A percentile compares a stretch with the other conserved stretches of the same genome.
Conservation (phyloP, 1,140 invertebrate species). For the Andrena cerasifolii region DNA sequence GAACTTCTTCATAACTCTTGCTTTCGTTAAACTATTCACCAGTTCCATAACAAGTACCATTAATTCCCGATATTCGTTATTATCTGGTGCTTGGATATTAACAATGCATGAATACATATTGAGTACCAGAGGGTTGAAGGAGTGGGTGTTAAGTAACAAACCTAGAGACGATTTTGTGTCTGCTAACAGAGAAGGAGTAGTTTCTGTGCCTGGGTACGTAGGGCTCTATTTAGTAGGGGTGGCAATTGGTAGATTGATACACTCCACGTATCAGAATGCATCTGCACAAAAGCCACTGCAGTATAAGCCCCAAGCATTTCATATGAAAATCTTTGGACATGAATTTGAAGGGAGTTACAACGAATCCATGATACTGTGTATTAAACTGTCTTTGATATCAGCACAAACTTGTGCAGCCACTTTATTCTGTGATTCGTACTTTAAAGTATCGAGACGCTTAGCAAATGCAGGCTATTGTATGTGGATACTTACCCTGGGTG, state of each 20-base stretch:
- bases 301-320: slow-evolving; percentile 60
- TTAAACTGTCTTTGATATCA: slow-evolving; percentile 78
- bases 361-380: slow-evolving; percentile 70
- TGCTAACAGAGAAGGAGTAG: slow-evolving; percentile 95
- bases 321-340: slow-evolving; percentile 59
- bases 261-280: slow-evolving; percentile 74
- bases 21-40: slow-evolving; percentile 89
- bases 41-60: slow-evolving; percentile 83
- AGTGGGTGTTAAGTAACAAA: slow-evolving; percentile 88
- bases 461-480: slow-evolving; percentile 90
- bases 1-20: slow-evolving; percentile 98
- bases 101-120: slow-evolving; percentile 88
- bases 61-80: slow-evolving; percentile 78
- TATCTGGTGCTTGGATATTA: slow-evolving; percentile 83
- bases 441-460: slow-evolving; percentile 87
- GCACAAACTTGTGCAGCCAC: slow-evolving; percentile 81
- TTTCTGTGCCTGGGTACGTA: slow-evolving; percentile 92
- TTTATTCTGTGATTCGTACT: slow-evolving; percentile 79
- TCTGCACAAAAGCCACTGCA: slow-evolving; percentile 66
- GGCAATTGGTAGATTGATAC: slow-evolving; percentile 86
- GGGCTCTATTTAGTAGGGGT: slow-evolving; percentile 90
- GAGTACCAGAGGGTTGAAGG: slow-evolving; percentile 83
- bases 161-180: slow-evolving; percentile 85
- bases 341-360: slow-evolving; percentile 66
- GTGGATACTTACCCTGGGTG: slow-evolving; percentile 87